These are phyloP conservation scores for Hyles lineata DNA, from an alignment of 2,888 invertebrate species.

Conservation along the genomic window DNA sequence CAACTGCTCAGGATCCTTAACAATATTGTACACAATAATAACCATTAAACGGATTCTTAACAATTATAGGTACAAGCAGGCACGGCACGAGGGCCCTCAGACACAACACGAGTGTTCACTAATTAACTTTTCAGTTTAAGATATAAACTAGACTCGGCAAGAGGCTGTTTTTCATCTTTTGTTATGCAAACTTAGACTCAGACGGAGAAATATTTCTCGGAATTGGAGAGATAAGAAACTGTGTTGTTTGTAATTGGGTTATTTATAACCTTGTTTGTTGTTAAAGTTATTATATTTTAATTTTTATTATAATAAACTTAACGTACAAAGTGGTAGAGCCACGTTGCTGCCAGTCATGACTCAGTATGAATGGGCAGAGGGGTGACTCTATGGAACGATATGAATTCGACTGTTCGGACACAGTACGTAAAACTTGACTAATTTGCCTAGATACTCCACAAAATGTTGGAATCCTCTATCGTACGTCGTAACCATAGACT, in stretches of 20 bases:
- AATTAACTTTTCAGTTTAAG: constrained; percentile 14
- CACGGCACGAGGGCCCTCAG: not conserved
- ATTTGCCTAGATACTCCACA: too few relatives aligned
- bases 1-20: too few relatives aligned
- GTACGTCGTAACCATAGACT: too few relatives aligned
- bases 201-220: not conserved
- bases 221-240: constrained; percentile 5
- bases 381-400: too few relatives aligned
- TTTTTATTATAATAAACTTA: too few relatives aligned
- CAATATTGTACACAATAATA: not conserved
- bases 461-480: too few relatives aligned
- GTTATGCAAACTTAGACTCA: constrained; percentile 11
- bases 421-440: too few relatives aligned
- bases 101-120: not conserved
- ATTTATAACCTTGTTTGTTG: not conserved
- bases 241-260: not conserved
- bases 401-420: too few relatives aligned
- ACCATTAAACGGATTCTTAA: not conserved
- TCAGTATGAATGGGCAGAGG: too few relatives aligned
- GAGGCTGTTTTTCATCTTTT: constrained; percentile 11
- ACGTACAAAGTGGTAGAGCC: too few relatives aligned
- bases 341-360: too few relatives aligned
- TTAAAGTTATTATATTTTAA: not conserved
- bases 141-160: not conserved
- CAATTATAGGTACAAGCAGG: not conserved